Evolutionary conservation across 2,888 invertebrate species (phyloP), one percentile per base, ranked within the genome.

Genomic region (Deroplatys truncata): DNA sequence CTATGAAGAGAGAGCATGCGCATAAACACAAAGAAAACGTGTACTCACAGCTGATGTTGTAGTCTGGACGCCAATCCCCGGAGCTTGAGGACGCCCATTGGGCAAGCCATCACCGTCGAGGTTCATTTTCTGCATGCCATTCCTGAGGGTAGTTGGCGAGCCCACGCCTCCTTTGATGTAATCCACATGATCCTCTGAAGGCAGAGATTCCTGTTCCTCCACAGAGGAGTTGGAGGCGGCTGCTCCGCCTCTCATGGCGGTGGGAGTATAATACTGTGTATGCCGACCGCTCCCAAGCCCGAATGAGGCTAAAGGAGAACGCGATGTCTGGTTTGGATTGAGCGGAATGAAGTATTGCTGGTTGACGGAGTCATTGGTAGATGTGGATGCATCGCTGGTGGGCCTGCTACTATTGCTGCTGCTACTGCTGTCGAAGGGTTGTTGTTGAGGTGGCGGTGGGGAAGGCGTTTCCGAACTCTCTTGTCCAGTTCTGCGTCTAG

Each of bases 11-110:
- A 43, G 13, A 43, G 13, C 43, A 43, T 43, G 43, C 56, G 7
- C 56, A 20, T 20, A 72, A 72, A 4, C 56, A 72, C 13, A 43
- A 43, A 43, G 13, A 43, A 43, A 13, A 13, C 10, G 1, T 10
- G 28, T 91, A 91, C 91, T 91, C 90, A 91, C 91, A 56, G 90
- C 90, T 49, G 91, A 91, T 25, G 90, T 91, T 4, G 91, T 91
- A n/a, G 89, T 84, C 86, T 91, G 91, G 82, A 91, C 90, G 25
- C 90, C 90, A 9, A 87, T 83, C 31, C 87, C 87, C 13, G 87
- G 43, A 10, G 87, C 35, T 82, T 87, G 83, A n/a, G 35, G 35
- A 20, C 16, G 86, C 13, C 35, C 29, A 43, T 43, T 28, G 35
- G 56, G 87, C 13, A 31, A 82, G 15, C n/a, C 88, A 0, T 82